These are phyloP conservation scores for Acanthosepion esculentum DNA, from an alignment of 2,888 invertebrate species.

Conservation along the genomic window DNA sequence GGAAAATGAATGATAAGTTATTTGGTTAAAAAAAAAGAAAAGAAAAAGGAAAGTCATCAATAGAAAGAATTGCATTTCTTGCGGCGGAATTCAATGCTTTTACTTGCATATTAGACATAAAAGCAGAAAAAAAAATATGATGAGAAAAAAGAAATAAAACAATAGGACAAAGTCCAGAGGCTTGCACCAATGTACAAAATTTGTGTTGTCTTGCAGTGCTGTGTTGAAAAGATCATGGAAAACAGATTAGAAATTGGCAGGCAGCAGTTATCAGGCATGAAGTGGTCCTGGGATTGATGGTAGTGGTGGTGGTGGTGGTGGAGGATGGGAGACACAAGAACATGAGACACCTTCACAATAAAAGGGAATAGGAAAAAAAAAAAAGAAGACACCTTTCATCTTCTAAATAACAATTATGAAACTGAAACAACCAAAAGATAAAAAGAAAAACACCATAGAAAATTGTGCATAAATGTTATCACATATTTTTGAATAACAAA, in stretches of 20 bases:
- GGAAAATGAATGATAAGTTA: too few species aligned
- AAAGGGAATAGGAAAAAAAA: not conserved
- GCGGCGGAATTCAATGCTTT: too few species aligned
- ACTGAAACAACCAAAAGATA: not conserved
- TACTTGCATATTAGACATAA: not conserved
- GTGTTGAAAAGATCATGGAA: not conserved
- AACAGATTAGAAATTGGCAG: not conserved
- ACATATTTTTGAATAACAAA: not conserved
- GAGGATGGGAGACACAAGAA: not conserved
- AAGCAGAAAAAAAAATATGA: not conserved
- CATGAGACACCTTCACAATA: not conserved
- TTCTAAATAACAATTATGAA: not conserved
- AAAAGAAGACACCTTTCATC: not conserved
- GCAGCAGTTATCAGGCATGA: not conserved
- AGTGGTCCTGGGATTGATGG: not conserved
- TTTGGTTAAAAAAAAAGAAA: too few species aligned
- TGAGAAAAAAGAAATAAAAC: not conserved
- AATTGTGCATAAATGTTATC: slow-evolving; percentile 21
- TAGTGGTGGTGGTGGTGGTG: not conserved
- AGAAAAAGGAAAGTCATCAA: too few species aligned
- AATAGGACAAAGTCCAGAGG: not conserved
- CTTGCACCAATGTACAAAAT: slow-evolving; percentile 11
- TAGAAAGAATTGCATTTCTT: too few species aligned
- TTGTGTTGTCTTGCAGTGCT: slow-evolving; percentile 14
- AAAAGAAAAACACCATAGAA: not conserved